phyloP scores from a whole-genome alignment of 2,888 invertebrate genomes.

The Eupithecia centaureata region DNA sequence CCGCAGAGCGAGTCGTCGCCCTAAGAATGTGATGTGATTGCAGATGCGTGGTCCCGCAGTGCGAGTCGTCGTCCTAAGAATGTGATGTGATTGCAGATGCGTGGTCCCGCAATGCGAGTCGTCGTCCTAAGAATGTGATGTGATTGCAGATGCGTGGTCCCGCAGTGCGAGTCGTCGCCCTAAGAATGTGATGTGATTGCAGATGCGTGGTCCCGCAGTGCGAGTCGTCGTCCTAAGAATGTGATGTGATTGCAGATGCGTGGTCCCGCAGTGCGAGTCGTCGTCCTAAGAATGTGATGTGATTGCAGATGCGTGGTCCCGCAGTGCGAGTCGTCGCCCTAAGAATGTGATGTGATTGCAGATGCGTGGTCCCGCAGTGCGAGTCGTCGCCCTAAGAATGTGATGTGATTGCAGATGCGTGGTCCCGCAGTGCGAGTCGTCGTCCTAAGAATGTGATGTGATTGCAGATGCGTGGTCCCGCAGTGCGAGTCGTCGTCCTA shows the following conservation, averaged over 20 bases:
- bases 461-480: conserved; percentile 72
- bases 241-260: conserved; percentile 61
- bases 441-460: conserved; percentile 41
- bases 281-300: conserved; percentile 42
- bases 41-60: conserved; percentile 77
- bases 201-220: conserved; percentile 78
- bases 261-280: conserved; percentile 74
- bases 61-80: conserved; percentile 61
- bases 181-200: conserved; percentile 33
- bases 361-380: conserved; percentile 77
- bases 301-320: conserved; percentile 72
- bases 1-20: conserved; percentile 73
- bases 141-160: conserved; percentile 69
- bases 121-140: conserved; percentile 40
- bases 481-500: conserved; percentile 70
- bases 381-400: conserved; percentile 56
- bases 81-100: conserved; percentile 61
- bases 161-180: conserved; percentile 70
- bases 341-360: conserved; percentile 45
- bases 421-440: conserved; percentile 74
- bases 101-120: conserved; percentile 75
- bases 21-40: conserved; percentile 13
- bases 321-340: conserved; percentile 69
- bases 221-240: conserved; percentile 57
- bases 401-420: conserved; percentile 61